Evolutionary conservation across 2,113 vertebrate species (phyloP).

Genomic region (Turdus rufiventris): DNA sequence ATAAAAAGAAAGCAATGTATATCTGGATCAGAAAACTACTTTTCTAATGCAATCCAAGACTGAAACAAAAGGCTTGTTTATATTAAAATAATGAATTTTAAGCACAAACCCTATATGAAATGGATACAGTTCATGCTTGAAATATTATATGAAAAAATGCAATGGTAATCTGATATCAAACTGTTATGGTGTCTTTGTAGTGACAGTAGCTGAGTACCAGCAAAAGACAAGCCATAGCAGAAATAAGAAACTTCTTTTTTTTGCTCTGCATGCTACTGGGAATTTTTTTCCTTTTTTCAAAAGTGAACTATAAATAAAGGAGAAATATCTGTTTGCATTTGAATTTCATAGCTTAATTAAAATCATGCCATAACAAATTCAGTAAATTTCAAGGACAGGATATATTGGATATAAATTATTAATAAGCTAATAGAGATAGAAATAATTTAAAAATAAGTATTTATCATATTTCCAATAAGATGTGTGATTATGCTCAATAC

Average conservation of each 20-base stretch:
- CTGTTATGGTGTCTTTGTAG: not conserved
- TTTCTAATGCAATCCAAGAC: not conserved
- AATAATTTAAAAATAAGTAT: not conserved
- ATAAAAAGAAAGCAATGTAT: not conserved
- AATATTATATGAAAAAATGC: not conserved
- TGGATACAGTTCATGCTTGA: not conserved
- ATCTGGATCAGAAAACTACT: not conserved
- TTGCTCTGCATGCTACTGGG: not conserved
- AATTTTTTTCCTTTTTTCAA: not conserved
- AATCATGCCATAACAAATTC: accelerated
- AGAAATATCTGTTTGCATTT: not conserved
- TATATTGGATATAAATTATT: not conserved
- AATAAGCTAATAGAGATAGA: not conserved
- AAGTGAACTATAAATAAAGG: not conserved
- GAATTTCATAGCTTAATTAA: not conserved
- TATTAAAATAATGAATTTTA: not conserved
- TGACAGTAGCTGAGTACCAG: not conserved
- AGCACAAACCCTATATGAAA: not conserved
- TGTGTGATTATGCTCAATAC: not conserved
- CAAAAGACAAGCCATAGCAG: not conserved
- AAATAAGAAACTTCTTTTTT: not conserved
- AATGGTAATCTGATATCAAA: not conserved
- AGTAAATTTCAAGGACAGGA: not conserved
- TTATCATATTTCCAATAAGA: not conserved
- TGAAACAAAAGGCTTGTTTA: not conserved